Evolutionary conservation across 2,888 invertebrate genomes (phyloP), one percentile per base, ranked within the genome.

Genomic region (Zhuqinia jingwanae): DNA sequence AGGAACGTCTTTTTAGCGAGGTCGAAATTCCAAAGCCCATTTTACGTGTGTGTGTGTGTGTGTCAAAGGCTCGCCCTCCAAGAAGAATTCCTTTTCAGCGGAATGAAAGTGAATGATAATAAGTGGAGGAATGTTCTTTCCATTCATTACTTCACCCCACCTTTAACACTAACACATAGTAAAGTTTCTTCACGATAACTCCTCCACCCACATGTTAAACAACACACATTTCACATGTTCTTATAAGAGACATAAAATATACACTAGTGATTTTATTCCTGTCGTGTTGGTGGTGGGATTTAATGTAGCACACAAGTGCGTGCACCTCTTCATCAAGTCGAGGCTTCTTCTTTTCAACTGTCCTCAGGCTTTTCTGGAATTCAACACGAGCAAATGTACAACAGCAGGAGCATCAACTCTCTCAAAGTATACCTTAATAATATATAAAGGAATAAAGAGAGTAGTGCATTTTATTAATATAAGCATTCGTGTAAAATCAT

Each of bases 351-450:
- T n/a, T n/a, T 60, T 70, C 70, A 80, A 53, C 47, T 80, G 80
- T 70, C 80, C 80, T 68, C 68, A 70, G 80, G 80, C 68, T 45
- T 65, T n/a, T 68, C 56, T 47, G 58, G 58, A 50, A 65, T 79
- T 79, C 79, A 53, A 17, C 78, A 60, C 20, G 53, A 22, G 53
- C 60, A 77, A 53, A 78, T 22, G 53, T 50, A 65, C 25, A 10
- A 15, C 27, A 73, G 25, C 27, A 78, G 22, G 53, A 30, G 79
- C 25, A 10, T 22, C 27, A 73, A 50, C 27, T 8, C 36, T 3
- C 36, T 36, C 3, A 36, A 8, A 36, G 8, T 36, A 36, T 36
- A 36, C 36, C 36, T 6, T 8, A 6, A 36, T 36, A 36, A 3
- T 36, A 6, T 36, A 36, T 36, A 58, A 58, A 25, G 58, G 2